phyloP scores from a whole-genome alignment of 2,113 vertebrate species.

The Acanthochromis polyacanthus region DNA sequence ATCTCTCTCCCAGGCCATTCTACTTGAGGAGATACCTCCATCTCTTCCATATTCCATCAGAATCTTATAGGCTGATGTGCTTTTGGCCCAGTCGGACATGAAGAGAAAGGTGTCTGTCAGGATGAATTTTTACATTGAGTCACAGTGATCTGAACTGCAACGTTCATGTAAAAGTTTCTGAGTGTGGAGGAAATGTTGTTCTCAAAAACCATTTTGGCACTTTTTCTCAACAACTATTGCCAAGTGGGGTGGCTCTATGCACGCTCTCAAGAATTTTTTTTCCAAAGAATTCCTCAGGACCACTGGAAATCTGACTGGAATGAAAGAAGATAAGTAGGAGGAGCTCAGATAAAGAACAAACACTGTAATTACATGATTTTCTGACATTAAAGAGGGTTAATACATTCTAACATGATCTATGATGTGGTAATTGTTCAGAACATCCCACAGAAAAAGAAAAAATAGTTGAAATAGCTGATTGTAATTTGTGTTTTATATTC shows the following conservation, averaged over 20 bases:
- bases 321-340: background rate
- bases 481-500: background rate
- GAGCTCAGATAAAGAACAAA: background rate
- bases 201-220: background rate
- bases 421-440: background rate
- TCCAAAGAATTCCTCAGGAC: background rate
- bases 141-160: slow-evolving; percentile 1
- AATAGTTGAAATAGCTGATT: background rate
- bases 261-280: background rate
- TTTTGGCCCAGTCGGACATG: background rate
- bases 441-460: background rate
- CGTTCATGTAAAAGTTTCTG: too few relatives aligned
- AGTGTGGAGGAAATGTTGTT: too few relatives aligned
- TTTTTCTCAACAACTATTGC: too few relatives aligned
- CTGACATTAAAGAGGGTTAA: background rate
- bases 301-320: too few relatives aligned
- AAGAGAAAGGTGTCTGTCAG: slow-evolving; percentile 26
- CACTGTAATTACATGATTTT: background rate
- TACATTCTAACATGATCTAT: background rate
- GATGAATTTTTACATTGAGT: slow-evolving; percentile 27
- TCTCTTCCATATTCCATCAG: too few relatives aligned
- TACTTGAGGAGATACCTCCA: too few relatives aligned
- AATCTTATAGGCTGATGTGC: too few relatives aligned
- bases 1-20: too few relatives aligned
- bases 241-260: background rate